A percentile compares a stretch with the other conserved stretches of the same genome.
Evolutionary conservation across 2,797 vertebrate species (phyloP).

Genomic region (Gila robusta): DNA sequence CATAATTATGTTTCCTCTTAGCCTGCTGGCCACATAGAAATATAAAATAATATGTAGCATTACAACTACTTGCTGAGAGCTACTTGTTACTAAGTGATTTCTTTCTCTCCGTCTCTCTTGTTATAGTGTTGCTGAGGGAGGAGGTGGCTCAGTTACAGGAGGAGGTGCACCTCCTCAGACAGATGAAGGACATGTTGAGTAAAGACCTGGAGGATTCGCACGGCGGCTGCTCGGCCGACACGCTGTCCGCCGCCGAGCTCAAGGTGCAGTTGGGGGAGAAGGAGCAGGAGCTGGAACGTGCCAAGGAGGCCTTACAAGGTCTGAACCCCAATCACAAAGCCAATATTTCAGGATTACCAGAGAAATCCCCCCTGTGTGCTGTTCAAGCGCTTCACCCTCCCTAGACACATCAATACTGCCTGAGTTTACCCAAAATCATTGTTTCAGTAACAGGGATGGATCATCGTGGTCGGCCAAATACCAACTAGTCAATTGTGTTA

Average conservation of each 20-base stretch:
- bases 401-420: constrained; percentile 22
- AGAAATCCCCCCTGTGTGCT: constrained; percentile 25
- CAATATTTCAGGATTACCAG: constrained; percentile 16
- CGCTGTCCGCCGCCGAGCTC: constrained; percentile 85
- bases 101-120: constrained; percentile 49
- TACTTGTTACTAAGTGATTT: constrained; percentile 46
- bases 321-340: constrained; percentile 60
- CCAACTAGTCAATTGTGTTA: background rate
- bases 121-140: constrained; percentile 75
- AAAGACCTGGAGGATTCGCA: constrained; percentile 87
- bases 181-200: constrained; percentile 88
- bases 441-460: constrained; percentile 3
- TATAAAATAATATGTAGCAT: background rate
- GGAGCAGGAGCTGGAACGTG: constrained; percentile 85
- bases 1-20: constrained; percentile 13
- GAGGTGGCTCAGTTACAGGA: constrained; percentile 87
- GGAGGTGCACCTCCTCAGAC: constrained; percentile 86
- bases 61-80: constrained; percentile 27
- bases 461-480: background rate
- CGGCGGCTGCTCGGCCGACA: constrained; percentile 80
- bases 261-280: constrained; percentile 87
- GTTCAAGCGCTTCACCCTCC: background rate
- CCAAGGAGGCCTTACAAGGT: constrained; percentile 90
- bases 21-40: constrained; percentile 17
- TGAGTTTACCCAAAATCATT: constrained; percentile 15